Evolutionary conservation across 2,888 invertebrate species (phyloP).

Genomic region (Watsonalla cultraria): DNA sequence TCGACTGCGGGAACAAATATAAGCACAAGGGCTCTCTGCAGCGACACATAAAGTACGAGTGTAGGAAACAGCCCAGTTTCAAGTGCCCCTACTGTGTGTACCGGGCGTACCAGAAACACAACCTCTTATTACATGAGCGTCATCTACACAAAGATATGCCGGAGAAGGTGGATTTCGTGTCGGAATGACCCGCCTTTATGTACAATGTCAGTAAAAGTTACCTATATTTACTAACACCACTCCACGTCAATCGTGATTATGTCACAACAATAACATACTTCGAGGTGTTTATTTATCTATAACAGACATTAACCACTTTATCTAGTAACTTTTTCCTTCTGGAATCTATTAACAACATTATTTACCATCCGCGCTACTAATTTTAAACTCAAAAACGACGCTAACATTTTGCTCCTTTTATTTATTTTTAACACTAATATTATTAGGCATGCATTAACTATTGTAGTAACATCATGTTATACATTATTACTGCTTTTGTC

Average conservation of each 20-base stretch:
- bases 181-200: constrained; percentile 63
- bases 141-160: constrained; percentile 76
- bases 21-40: constrained; percentile 88
- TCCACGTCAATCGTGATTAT: constrained; percentile 15
- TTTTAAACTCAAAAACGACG: too few relatives aligned
- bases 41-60: constrained; percentile 87
- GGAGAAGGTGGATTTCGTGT: constrained; percentile 75
- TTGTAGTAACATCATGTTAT: too few relatives aligned
- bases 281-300: background rate
- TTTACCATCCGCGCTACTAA: too few relatives aligned
- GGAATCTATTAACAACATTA: too few relatives aligned
- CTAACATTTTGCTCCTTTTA: too few relatives aligned
- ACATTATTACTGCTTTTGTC: too few relatives aligned
- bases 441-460: too few relatives aligned
- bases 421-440: too few relatives aligned
- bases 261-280: constrained; percentile 4
- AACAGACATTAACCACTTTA: constrained; percentile 7
- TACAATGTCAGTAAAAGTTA: constrained; percentile 60
- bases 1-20: constrained; percentile 89
- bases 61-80: constrained; percentile 84
- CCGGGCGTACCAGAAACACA: constrained; percentile 83
- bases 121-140: constrained; percentile 75
- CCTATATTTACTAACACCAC: constrained; percentile 14
- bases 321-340: too few relatives aligned
- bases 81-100: constrained; percentile 84